Evolutionary conservation across 2,888 invertebrate species (phyloP).

Genomic region (Bombylius major): DNA sequence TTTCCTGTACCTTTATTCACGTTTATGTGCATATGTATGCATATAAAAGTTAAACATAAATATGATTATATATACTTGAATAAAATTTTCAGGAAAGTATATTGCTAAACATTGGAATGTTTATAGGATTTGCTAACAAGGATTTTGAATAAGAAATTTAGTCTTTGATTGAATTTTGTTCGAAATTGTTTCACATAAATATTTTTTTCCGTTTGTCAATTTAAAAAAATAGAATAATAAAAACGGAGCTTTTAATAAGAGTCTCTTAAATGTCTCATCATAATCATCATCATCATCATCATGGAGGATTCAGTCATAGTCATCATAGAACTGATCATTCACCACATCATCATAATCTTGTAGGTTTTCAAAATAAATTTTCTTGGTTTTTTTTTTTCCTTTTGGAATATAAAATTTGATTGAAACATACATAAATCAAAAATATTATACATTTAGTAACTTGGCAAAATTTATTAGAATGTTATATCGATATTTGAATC

Average conservation of each 20-base stretch:
- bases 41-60: not conserved
- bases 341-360: slow-evolving; percentile 32
- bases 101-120: not conserved
- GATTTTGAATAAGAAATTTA: not conserved
- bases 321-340: slow-evolving; percentile 23
- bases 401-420: too few relatives aligned
- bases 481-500: too few relatives aligned
- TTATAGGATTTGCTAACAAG: not conserved
- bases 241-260: not conserved
- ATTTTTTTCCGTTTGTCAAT: too few relatives aligned
- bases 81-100: not conserved
- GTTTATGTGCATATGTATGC: too few relatives aligned
- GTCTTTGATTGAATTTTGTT: not conserved
- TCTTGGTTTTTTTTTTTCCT: too few relatives aligned
- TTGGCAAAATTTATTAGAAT: too few relatives aligned
- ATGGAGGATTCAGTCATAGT: slow-evolving; percentile 9
- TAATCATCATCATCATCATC: slow-evolving; percentile 28
- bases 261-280: slow-evolving; percentile 16
- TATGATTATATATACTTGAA: not conserved
- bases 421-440: too few relatives aligned
- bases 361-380: slow-evolving; percentile 14
- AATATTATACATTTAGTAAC: too few relatives aligned
- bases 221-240: not conserved
- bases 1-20: too few relatives aligned
- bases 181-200: not conserved